Conservation (phyloP, 2,888 invertebrate species). For the Quadroppia sp. region DNA sequence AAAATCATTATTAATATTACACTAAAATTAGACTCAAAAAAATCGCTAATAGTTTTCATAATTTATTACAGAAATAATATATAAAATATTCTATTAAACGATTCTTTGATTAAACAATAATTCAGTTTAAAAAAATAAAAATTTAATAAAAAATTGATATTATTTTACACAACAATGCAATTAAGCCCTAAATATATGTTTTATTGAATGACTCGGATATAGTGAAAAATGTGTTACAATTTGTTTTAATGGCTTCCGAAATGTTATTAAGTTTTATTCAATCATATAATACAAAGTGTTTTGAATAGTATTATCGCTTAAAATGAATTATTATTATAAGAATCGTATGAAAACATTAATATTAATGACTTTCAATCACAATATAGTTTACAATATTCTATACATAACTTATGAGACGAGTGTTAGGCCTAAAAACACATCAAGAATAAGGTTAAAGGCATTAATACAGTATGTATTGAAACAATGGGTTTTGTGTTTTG, state of each 20-base stretch:
- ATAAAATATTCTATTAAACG: too few relatives aligned
- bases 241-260: conserved; percentile 33
- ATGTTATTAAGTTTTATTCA: neutral
- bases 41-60: neutral
- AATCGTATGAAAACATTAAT: neutral
- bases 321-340: neutral
- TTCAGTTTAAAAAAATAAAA: too few relatives aligned
- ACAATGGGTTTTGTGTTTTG: too few relatives aligned
- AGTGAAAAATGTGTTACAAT: neutral
- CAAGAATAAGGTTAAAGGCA: conserved; percentile 12
- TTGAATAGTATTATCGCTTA: neutral
- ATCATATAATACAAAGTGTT: neutral
- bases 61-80: neutral
- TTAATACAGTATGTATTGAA: neutral
- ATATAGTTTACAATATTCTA: neutral
- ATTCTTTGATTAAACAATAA: too few relatives aligned
- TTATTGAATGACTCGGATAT: neutral
- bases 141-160: neutral
- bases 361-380: neutral
- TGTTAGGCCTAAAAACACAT: neutral
- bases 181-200: neutral
- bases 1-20: neutral
- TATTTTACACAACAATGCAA: too few relatives aligned
- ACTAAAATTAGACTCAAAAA: neutral
- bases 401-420: neutral